Percentiles rank a stretch among this genome's conserved stretches.
These are phyloP conservation scores for Odontocerum albicorne DNA, from an alignment of 2,888 invertebrate genomes.

Conservation along the genomic window DNA sequence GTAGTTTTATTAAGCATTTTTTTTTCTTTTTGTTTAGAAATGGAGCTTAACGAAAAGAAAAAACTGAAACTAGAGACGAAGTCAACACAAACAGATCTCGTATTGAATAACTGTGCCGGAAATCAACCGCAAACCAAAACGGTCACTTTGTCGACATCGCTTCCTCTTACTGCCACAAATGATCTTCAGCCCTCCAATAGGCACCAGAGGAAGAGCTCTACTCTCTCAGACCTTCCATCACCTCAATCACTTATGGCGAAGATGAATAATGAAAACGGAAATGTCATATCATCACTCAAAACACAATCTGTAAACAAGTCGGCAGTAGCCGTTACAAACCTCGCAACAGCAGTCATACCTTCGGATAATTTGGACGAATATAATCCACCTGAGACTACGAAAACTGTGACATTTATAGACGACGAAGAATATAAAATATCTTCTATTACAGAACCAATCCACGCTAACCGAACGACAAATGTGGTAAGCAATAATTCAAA, in stretches of 20 bases:
- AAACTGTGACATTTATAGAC: conserved; percentile 32
- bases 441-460: neutral
- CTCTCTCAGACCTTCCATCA: conserved; percentile 23
- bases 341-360: conserved; percentile 23
- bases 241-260: conserved; percentile 32
- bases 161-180: conserved; percentile 13
- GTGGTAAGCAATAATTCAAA: conserved; percentile 11
- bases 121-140: conserved; percentile 16
- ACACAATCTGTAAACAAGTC: conserved; percentile 21
- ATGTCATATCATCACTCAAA: conserved; percentile 21
- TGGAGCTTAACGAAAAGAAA: conserved; percentile 28
- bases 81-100: conserved; percentile 28
- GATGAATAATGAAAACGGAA: conserved; percentile 28
- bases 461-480: conserved; percentile 2
- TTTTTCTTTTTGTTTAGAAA: too few species aligned
- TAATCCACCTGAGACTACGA: conserved; percentile 8
- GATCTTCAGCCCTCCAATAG: conserved; percentile 19
- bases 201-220: conserved; percentile 29
- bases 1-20: too few species aligned
- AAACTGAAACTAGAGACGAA: conserved; percentile 31
- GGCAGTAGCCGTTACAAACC: conserved; percentile 12
- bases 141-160: conserved; percentile 20
- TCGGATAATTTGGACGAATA: conserved; percentile 3
- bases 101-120: conserved; percentile 13
- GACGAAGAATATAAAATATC: conserved; percentile 19